Conservation (phyloP, 2,888 invertebrate genomes). For the Bugulina stolonifera region DNA sequence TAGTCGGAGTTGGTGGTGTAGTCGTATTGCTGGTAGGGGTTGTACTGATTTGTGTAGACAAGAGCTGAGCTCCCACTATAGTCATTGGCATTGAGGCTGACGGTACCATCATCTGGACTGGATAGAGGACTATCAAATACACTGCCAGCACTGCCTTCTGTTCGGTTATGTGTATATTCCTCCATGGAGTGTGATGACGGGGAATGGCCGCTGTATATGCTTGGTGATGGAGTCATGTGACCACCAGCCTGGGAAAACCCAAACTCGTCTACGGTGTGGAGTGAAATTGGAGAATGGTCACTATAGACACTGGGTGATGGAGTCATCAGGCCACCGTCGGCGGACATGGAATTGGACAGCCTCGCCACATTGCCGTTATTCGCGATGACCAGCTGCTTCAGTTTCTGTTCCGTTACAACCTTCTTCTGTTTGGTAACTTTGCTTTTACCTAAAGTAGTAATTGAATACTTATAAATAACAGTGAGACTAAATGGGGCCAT, state of each 20-base stretch:
- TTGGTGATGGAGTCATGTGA: neutral
- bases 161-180: neutral
- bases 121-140: conserved; percentile 13
- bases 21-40: neutral
- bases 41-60: too few species aligned
- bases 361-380: neutral
- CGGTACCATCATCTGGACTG: neutral
- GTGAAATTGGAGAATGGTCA: neutral
- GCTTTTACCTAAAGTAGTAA: conserved; percentile 12
- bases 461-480: conserved; percentile 4
- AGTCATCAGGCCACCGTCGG: neutral
- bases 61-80: neutral
- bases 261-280: neutral
- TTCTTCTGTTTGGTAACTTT: neutral
- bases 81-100: neutral
- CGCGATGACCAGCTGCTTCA: neutral
- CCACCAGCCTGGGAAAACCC: neutral
- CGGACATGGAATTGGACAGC: neutral
- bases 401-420: neutral
- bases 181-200: neutral
- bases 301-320: neutral
- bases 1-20: neutral
- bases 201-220: neutral
- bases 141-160: neutral
- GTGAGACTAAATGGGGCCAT: too few species aligned